Conservation (phyloP, 2,797 vertebrate species). For the Acipenser transmontanus region DNA sequence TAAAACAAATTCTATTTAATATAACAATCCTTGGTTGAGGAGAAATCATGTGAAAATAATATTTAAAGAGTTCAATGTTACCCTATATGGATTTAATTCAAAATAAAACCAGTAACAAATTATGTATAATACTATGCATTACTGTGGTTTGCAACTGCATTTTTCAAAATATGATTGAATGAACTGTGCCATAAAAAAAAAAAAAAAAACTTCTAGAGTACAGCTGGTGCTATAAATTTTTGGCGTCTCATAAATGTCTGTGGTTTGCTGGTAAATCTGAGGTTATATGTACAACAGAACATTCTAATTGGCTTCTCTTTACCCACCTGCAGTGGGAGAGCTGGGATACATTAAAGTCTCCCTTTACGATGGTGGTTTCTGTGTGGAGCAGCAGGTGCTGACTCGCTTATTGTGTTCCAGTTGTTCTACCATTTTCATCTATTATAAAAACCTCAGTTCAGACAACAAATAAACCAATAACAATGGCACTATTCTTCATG, state of each 20-base stretch:
- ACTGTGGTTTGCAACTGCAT: no score
- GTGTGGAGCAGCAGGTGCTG: constrained; percentile 12
- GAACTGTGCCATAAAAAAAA: constrained; percentile 1
- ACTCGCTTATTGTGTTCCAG: constrained; percentile 6
- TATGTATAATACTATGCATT: no score
- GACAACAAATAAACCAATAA: background rate
- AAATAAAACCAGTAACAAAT: no score
- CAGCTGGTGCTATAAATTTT: constrained; percentile 6
- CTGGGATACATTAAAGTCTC: constrained; percentile 17
- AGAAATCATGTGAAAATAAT: no score
- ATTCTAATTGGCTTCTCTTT: background rate
- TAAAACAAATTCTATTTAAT: no score
- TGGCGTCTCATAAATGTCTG: background rate
- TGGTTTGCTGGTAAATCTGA: background rate
- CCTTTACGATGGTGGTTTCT: constrained; percentile 11
- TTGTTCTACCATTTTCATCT: constrained; percentile 16
- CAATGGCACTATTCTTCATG: no score
- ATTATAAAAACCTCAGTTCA: background rate
- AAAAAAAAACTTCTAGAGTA: background rate
- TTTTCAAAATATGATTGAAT: constrained; percentile 3
- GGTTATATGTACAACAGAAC: constrained; percentile 9
- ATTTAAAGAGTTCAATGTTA: no score
- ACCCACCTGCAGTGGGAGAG: background rate
- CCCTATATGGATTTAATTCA: no score
- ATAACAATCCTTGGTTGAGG: no score